Conservation (phyloP, 2,888 invertebrate genomes). For the Dynastes grantii region DNA sequence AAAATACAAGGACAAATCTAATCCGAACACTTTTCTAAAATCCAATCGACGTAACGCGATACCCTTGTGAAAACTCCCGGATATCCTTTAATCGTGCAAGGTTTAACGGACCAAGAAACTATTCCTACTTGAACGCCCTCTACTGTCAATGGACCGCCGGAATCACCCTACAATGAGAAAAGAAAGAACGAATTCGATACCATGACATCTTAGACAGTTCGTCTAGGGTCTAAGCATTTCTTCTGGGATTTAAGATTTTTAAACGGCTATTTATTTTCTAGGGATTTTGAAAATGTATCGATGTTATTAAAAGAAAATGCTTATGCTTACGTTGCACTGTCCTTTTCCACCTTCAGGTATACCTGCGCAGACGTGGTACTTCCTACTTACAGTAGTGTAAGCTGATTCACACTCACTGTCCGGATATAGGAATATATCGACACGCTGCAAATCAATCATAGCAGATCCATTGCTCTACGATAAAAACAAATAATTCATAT, state of each 20-base stretch:
- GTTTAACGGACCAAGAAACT: conserved; percentile 71
- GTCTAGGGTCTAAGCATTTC: neutral
- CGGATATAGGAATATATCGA: conserved; percentile 65
- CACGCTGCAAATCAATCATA: conserved; percentile 67
- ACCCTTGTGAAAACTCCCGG: conserved; percentile 71
- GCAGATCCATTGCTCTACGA: conserved; percentile 66
- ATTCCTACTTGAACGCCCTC: conserved; percentile 68
- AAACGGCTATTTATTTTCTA: too few relatives aligned
- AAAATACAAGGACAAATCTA: neutral
- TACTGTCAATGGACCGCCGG: conserved; percentile 70
- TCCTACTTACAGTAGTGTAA: conserved; percentile 21
- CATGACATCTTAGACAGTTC: too few relatives aligned
- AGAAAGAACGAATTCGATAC: neutral
- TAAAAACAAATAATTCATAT: conserved; percentile 32
- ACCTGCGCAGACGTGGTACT: conserved; percentile 66
- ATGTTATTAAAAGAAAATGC: neutral
- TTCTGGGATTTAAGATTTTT: neutral
- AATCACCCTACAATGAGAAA: conserved; percentile 60
- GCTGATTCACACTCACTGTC: conserved; percentile 56
- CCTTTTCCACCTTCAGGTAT: conserved; percentile 69
- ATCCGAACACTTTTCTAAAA: conserved; percentile 45
- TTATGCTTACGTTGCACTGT: conserved; percentile 66
- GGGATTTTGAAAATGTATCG: neutral
- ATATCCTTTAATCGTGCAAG: conserved; percentile 68
- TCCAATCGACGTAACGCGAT: conserved; percentile 63